Evolutionary conservation across 2,797 vertebrate species (phyloP).

Genomic region (Picus viridis): DNA sequence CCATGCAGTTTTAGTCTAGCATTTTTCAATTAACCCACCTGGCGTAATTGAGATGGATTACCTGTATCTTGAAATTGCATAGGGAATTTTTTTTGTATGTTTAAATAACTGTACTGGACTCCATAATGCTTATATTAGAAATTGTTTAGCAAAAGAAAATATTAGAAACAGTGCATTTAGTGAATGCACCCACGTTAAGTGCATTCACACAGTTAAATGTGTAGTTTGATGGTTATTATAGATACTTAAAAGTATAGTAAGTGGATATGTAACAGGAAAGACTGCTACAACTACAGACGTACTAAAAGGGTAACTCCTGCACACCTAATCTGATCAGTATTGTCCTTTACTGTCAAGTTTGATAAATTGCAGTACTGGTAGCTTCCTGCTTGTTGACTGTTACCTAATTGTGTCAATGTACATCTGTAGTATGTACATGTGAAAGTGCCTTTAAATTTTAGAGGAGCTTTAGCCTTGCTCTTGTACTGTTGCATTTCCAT

Average conservation of each 20-base stretch:
- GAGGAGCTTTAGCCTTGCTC: constrained; percentile 88
- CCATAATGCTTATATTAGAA: constrained; percentile 82
- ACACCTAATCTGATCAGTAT: constrained; percentile 77
- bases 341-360: constrained; percentile 79
- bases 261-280: constrained; percentile 80
- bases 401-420: constrained; percentile 87
- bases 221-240: constrained; percentile 82
- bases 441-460: constrained; percentile 99
- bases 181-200: constrained; percentile 75
- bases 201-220: constrained; percentile 79
- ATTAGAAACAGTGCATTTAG: constrained; percentile 79
- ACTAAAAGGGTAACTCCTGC: constrained; percentile 72
- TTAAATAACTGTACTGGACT: constrained; percentile 80
- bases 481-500: constrained; percentile 81
- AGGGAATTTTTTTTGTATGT: constrained; percentile 81
- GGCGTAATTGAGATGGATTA: constrained; percentile 73
- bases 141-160: constrained; percentile 80
- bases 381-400: constrained; percentile 85
- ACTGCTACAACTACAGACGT: constrained; percentile 72
- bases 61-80: constrained; percentile 79
- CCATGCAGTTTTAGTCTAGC: constrained; percentile 67
- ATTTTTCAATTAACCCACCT: constrained; percentile 65
- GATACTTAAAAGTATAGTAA: constrained; percentile 79
- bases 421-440: constrained; percentile 94
- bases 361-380: constrained; percentile 80